Base-by-base conservation (phyloP, 2,888 invertebrate species). In the Hypena proboscidalis region DNA sequence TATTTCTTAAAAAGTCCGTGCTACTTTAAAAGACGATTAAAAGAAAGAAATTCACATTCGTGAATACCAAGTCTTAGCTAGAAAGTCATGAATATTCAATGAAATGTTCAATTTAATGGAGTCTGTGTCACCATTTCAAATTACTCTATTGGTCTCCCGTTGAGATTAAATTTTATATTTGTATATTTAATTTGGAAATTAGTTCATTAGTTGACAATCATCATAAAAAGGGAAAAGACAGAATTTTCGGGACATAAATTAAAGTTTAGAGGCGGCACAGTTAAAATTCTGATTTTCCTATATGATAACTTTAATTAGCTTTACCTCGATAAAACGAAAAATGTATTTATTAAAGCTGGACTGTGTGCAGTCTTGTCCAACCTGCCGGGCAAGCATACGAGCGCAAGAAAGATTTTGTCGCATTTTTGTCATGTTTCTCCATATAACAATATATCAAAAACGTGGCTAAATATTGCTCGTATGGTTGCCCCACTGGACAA, bases 21-120 rank as follows among this genome's bases (percentile, higher is more conserved):
- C 34, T 19, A 41, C 29, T 41, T 30, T 15, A 33, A 34, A 32
- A 7, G 6, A 17, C n/a, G 7, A 22, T 35, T 29, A 41, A 29
- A 33, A 41, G 11, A 41, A 35, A 22, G 11, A 29, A 11, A 40
- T 27, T 17, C 29, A 26, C 19, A 35, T 35, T 23, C 15, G 29
- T 29, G 15, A 29, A 29, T 4, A 29, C n/a, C 9, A 5, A 9
- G 19, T 2, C 19, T 11, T 26, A 15, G 26, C 10, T 17, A 31
- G 29, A 34, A 38, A 41, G 22, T 41, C 25, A 25, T 42, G 35
- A 25, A 36, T 42, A 36, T 35, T 1, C 31, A 31, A 32, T 36
- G 23, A 11, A 36, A 31, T 19, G 9, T 31, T 22, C 13, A 20
- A 5, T 15, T 23, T 22, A 13, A 31, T 30, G 5, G 42, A 20